Percentiles rank a stretch among this genome's conserved stretches.
phyloP scores from a whole-genome alignment of 2,113 vertebrate genomes.

The Promerops cafer region DNA sequence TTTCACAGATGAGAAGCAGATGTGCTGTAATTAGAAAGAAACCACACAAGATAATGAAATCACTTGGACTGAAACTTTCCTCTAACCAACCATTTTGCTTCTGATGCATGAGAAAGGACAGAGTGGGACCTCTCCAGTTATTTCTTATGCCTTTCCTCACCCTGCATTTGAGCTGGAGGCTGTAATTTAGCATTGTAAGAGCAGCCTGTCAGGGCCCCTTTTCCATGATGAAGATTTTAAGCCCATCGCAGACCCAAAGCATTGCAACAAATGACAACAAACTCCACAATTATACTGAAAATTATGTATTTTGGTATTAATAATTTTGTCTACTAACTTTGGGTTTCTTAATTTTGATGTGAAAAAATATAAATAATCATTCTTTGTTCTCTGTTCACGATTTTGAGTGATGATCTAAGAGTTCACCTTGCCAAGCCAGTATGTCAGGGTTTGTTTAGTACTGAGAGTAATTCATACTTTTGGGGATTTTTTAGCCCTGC shows the following conservation, averaged over 20 bases:
- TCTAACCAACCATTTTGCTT: neutral
- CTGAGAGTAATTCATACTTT: neutral
- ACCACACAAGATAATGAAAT: neutral
- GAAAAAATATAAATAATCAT: neutral
- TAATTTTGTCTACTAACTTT: neutral
- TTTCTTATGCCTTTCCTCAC: neutral
- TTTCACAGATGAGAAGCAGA: neutral
- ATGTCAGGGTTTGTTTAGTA: neutral
- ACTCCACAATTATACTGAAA: neutral
- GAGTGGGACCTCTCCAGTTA: neutral
- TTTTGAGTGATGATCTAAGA: neutral
- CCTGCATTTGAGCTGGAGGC: neutral
- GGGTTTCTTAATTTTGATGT: neutral
- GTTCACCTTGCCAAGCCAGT: neutral
- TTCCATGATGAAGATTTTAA: neutral
- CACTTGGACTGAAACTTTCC: neutral
- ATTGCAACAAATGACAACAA: neutral
- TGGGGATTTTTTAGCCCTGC: accelerated
- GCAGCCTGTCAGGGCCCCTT: neutral
- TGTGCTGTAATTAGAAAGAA: neutral
- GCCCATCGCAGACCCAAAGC: neutral
- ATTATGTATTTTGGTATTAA: neutral
- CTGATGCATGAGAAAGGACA: neutral
- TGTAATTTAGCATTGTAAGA: neutral
- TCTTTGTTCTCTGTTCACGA: neutral